A percentile compares a stretch with the other conserved stretches of the same genome.
These are phyloP conservation scores for Diarsia mendica DNA, from an alignment of 2,888 invertebrate species.

Conservation along the genomic window DNA sequence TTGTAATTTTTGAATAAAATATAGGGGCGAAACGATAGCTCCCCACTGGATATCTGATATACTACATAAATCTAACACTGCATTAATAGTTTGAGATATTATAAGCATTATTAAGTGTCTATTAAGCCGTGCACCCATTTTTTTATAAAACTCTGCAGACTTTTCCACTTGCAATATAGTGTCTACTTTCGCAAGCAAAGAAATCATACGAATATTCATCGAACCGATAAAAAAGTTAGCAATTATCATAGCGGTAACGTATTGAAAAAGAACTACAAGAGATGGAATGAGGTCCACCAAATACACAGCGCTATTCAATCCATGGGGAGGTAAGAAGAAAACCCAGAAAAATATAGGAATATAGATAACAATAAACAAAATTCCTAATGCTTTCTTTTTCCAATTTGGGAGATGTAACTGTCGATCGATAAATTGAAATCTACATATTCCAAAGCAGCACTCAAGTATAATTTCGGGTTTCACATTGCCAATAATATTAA, in stretches of 20 bases:
- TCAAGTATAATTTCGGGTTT: conserved; percentile 30
- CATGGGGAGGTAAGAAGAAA: conserved; percentile 48
- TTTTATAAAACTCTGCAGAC: conserved; percentile 67
- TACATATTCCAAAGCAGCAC: conserved; percentile 29
- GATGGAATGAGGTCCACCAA: conserved; percentile 19
- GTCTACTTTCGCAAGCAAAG: conserved; percentile 69
- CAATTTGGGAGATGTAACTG: conserved; percentile 21
- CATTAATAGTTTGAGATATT: conserved; percentile 58
- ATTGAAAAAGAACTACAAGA: conserved; percentile 69
- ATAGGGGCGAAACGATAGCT: conserved; percentile 50
- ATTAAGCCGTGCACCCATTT: conserved; percentile 55
- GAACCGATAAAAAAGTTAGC: conserved; percentile 59
- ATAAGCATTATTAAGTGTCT: conserved; percentile 57
- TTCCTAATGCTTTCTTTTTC: conserved; percentile 40
- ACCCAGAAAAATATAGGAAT: conserved; percentile 9
- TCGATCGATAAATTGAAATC: conserved; percentile 26
- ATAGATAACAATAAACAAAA: conserved; percentile 20
- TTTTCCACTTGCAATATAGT: conserved; percentile 63
- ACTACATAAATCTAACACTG: conserved; percentile 56
- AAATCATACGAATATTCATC: conserved; percentile 67
- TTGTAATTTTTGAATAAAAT: conserved; percentile 73
- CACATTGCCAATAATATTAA: conserved; percentile 19
- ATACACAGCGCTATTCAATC: not conserved
- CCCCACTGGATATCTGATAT: conserved; percentile 33
- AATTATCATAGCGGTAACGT: conserved; percentile 61